Conservation (phyloP, 2,797 vertebrate species). For the Schizopygopsis pylzovi region DNA sequence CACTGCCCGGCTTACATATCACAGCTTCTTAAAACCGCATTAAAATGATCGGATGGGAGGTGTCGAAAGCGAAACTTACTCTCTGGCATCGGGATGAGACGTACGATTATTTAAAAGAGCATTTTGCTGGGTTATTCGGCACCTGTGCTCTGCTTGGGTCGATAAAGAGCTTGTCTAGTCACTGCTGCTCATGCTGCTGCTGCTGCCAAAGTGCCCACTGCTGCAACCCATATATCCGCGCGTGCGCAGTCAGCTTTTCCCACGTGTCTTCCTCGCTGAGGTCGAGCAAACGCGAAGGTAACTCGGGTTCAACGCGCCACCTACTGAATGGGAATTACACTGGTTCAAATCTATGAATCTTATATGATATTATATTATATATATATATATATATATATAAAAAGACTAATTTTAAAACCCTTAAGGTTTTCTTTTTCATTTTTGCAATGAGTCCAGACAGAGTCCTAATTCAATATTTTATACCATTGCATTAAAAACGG, state of each 20-base stretch:
- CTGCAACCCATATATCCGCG: constrained; percentile 57
- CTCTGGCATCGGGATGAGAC: constrained; percentile 62
- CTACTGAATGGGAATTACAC: constrained; percentile 37
- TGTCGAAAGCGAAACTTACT: constrained; percentile 70
- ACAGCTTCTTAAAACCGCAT: background rate
- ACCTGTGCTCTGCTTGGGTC: constrained; percentile 53
- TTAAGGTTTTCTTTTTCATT: background rate
- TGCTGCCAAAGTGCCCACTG: constrained; percentile 46
- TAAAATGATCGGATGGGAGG: background rate
- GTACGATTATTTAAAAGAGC: constrained; percentile 65
- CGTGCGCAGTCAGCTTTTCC: constrained; percentile 56
- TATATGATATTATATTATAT: background rate
- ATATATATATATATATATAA: background rate
- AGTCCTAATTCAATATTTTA: background rate
- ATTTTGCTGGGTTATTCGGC: constrained; percentile 66
- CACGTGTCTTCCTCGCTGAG: constrained; percentile 55
- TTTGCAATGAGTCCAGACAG: background rate
- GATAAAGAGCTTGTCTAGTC: constrained; percentile 65
- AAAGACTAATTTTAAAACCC: background rate
- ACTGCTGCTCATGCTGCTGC: constrained; percentile 36
- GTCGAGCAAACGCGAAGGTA: background rate
- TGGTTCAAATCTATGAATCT: background rate
- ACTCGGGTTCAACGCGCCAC: constrained; percentile 19
- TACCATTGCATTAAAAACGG: background rate
- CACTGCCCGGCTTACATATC: constrained; percentile 40